Evolutionary conservation across 2,797 vertebrate species (phyloP), one percentile per base, ranked within the genome.

Genomic region (Limnodromus scolopaceus): DNA sequence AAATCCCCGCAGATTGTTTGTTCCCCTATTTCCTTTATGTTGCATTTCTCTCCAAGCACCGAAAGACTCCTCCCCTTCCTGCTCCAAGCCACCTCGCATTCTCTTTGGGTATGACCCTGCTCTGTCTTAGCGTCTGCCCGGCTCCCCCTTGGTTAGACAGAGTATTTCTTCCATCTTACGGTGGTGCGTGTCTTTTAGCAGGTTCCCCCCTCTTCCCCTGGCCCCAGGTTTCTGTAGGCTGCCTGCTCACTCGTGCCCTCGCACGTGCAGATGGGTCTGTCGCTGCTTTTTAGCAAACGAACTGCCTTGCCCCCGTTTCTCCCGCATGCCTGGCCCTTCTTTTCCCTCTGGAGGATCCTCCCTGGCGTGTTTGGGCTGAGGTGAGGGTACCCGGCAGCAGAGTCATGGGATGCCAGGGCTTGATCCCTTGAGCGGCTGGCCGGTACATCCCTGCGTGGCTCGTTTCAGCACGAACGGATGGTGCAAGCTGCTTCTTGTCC

Each of bases 11-110:
- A 96, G 96, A 94, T 96, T 95, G 95, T 96, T 96, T 97, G 97
- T 98, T 98, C 98, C 97, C 96, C 97, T 98, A 98, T 98, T 98
- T 98, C 97, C 95, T 96, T 97, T 98, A 94, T 94, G 96, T 97
- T 95, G 92, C 91, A 89, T 96, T 96, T 96, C 93, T 96, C 96
- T 97, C 96, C 95, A 96, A 89, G 95, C 93, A 97, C 90, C 84
- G 34, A 92, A 96, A 96, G 93, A 97, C 96, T 96, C 96, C 95
- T 95, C 95, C 96, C 93, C 96, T 97, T 97, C 96, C 96, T 95
- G 92, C 96, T 95, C 96, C 92, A 95, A 92, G 96, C 93, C 93
- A 97, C 94, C 95, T 96, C 93, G 68, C 65, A 58, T 84, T 96
- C 95, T 96, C 89, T 95, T 92, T 78, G 95, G 91, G 93, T 97